phyloP scores from a whole-genome alignment of 2,888 invertebrate species.

The Troides aeacus region DNA sequence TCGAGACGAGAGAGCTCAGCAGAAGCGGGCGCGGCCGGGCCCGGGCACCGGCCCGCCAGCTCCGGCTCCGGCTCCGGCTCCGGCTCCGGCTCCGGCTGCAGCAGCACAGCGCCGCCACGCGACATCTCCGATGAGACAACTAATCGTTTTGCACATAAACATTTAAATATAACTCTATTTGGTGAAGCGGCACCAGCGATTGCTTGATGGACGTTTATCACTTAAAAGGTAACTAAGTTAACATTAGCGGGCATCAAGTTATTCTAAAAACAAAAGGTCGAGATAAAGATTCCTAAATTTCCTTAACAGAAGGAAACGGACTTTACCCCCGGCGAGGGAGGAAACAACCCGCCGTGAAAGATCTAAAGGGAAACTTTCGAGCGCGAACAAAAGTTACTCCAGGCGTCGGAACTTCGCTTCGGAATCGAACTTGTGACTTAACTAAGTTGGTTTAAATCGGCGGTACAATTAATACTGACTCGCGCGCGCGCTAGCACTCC shows the following conservation, averaged over 20 bases:
- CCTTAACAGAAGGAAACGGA: constrained; percentile 60
- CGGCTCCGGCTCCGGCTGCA: background rate
- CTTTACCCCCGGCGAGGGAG: constrained; percentile 39
- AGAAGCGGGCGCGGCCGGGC: constrained; percentile 37
- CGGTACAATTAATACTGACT: constrained; percentile 45
- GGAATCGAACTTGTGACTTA: constrained; percentile 33
- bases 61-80: background rate
- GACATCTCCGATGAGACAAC: too few species aligned
- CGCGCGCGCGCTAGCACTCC: constrained; percentile 57
- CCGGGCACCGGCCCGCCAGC: background rate
- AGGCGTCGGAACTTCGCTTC: constrained; percentile 35
- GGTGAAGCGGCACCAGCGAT: too few species aligned
- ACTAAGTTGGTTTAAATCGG: constrained; percentile 34
- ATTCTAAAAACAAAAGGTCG: constrained; percentile 30
- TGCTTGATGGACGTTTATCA: background rate
- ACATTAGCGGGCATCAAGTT: background rate
- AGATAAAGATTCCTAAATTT: constrained; percentile 52
- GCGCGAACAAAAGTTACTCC: constrained; percentile 40
- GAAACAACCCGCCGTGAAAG: constrained; percentile 38
- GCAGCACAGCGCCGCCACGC: too few species aligned
- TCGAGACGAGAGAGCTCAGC: constrained; percentile 21
- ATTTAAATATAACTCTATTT: too few species aligned
- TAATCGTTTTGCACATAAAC: too few species aligned
- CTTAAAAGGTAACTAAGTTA: constrained; percentile 22
- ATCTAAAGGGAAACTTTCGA: constrained; percentile 34